Percentiles rank a stretch among this genome's conserved stretches.
These are phyloP conservation scores for Aythya baeri DNA, from an alignment of 2,113 vertebrate genomes.

Conservation along the genomic window DNA sequence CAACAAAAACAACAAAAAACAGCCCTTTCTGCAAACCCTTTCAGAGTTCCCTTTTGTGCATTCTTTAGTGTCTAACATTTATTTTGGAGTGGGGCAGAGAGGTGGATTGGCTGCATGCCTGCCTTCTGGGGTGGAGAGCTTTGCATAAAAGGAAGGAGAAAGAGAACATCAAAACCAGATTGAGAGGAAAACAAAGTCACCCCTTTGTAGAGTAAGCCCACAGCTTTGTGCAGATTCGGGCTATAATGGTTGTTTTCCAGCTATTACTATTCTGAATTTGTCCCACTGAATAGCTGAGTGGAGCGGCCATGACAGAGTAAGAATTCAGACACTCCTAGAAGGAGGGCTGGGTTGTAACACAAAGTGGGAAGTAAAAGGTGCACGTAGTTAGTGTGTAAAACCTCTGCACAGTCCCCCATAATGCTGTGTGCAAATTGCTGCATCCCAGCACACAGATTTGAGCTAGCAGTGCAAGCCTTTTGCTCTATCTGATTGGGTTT, in stretches of 20 bases:
- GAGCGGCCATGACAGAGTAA: neutral
- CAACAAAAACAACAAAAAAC: neutral
- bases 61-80: slow-evolving; percentile 49
- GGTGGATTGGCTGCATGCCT: slow-evolving; percentile 56
- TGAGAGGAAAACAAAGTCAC: slow-evolving; percentile 40
- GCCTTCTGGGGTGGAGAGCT: slow-evolving; percentile 49
- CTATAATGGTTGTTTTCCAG: slow-evolving; percentile 7
- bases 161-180: slow-evolving; percentile 64
- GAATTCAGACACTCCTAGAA: neutral
- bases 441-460: neutral
- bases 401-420: neutral
- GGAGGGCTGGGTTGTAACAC: neutral
- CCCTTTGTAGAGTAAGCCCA: neutral
- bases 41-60: slow-evolving; percentile 25
- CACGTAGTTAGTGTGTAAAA: neutral
- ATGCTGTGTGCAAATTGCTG: neutral
- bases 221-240: neutral
- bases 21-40: neutral
- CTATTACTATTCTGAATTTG: neutral
- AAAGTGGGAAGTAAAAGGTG: neutral
- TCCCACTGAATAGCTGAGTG: neutral
- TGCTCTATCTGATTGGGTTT: slow-evolving; percentile 18
- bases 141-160: slow-evolving; percentile 41
- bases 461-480: neutral
- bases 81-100: slow-evolving; percentile 54